A percentile compares a stretch with the other conserved stretches of the same genome.
Conservation (phyloP, 2,797 vertebrate genomes). For the Onychomys leucogaster region DNA sequence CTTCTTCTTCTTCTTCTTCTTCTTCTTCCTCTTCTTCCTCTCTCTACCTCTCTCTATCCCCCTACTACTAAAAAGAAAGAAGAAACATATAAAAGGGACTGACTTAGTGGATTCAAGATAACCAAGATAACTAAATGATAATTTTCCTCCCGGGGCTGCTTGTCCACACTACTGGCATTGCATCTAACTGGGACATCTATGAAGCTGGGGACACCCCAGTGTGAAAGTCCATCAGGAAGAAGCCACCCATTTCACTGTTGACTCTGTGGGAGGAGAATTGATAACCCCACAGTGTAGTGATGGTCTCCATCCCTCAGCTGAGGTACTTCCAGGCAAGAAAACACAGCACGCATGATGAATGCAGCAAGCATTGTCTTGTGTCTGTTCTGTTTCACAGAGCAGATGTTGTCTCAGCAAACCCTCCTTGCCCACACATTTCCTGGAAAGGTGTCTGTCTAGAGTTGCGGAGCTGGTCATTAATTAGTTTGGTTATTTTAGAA, state of each 20-base stretch:
- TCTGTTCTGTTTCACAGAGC: not conserved
- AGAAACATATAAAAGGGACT: not conserved
- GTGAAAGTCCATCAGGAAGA: not conserved
- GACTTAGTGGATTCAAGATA: constrained; percentile 19
- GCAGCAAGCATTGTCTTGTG: not conserved
- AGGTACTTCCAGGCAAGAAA: not conserved
- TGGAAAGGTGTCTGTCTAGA: not conserved
- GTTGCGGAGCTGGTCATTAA: not conserved
- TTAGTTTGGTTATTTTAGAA: not conserved
- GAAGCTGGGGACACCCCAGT: not conserved
- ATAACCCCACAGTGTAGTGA: not conserved
- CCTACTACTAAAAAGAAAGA: constrained; percentile 8
- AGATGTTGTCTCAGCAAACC: not conserved
- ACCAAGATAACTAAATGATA: constrained; percentile 12
- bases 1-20: too few relatives aligned
- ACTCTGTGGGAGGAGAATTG: constrained; percentile 8
- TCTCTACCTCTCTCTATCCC: not conserved
- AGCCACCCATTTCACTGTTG: not conserved
- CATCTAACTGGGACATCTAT: not conserved
- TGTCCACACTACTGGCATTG: not conserved
- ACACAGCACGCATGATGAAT: too few relatives aligned
- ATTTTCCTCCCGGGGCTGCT: constrained; percentile 21
- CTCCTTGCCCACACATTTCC: not conserved
- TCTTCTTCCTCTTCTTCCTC: too few relatives aligned
- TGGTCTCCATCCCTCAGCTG: not conserved